Base-by-base conservation (phyloP, 2,113 vertebrate species). In the Crotalus horridus region DNA sequence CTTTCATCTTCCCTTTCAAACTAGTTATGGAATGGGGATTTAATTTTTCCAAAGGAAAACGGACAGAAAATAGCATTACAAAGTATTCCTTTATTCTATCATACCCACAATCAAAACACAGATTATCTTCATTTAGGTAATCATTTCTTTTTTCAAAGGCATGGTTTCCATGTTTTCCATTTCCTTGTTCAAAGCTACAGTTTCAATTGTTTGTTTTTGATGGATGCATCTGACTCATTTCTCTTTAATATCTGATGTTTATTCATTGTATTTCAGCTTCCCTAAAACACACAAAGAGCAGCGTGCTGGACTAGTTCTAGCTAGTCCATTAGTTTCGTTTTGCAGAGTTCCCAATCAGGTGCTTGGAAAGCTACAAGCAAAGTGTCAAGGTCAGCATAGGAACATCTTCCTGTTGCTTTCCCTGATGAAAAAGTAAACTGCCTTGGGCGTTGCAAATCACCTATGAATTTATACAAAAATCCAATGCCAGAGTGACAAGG, bases 21-120 rank as follows among this genome's bases (percentile, higher is more conserved):
- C 29, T 93, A 92, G 89, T 95, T 94, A 90, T 87, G 4, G 29
- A n/a, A 9, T 91, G 64, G 51, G 53, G 93, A 54, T 89, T 95
- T 93, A 93, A 85, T 29, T 89, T 93, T 88, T 69, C 23, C 17
- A 23, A 93, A 95, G 10, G 56, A 33, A 85, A 88, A 89, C 33
- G 91, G 53, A 13, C 0, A 88, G 90, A 1, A 12, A 91, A 21
- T 58, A 51, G 6, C 1, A 64, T 94, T 92, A 93, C 4, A 61
- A 93, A 8, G 1, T 91, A 59, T 23, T 0, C 94, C 8, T 92
- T 1, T 93, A 5, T 93, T 88, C 48, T 6, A 15, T 94, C 93
- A 53, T 3, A 89, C 39, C 94, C 39, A 69, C 89, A 15, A 91
- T 51, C 8, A 69, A 92, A 94, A 94, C 29, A 94, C 29, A 61